phyloP scores from a whole-genome alignment of 2,888 invertebrate genomes.

The Dimorphilus gyrociliatus region DNA sequence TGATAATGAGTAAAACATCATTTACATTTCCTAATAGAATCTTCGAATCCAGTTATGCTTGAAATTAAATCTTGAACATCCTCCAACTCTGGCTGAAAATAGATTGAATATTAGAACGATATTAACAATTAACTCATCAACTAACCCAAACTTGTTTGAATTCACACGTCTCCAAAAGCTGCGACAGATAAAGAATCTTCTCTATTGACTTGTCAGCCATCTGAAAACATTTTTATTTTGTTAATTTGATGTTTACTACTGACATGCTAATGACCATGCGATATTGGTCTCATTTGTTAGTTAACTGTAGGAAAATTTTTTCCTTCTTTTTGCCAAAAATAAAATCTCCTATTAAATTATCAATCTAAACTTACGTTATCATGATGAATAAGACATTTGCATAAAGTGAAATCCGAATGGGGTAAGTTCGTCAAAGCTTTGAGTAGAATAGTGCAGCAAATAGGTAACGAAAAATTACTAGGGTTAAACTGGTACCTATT shows the following conservation, averaged over 20 bases:
- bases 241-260: conserved; percentile 1
- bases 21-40: conserved; percentile 70
- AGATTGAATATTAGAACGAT: conserved; percentile 1
- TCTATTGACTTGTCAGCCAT: conserved; percentile 63
- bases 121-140: not conserved
- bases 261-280: too few relatives aligned
- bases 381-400: conserved; percentile 82
- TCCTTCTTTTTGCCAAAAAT: too few relatives aligned
- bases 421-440: conserved; percentile 93
- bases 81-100: conserved; percentile 27
- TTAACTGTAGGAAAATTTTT: too few relatives aligned
- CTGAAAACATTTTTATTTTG: conserved; percentile 10
- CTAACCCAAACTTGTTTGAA: conserved; percentile 71
- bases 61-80: conserved; percentile 45
- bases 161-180: conserved; percentile 78
- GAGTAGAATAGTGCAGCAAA: conserved; percentile 72
- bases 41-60: conserved; percentile 72
- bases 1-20: conserved; percentile 16
- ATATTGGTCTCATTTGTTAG: conserved; percentile 1
- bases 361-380: conserved; percentile 40
- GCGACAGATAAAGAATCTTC: conserved; percentile 71
- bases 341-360: too few relatives aligned
- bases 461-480: conserved; percentile 51
- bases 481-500: conserved; percentile 78
- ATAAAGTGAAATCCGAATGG: conserved; percentile 89